Base-by-base conservation (phyloP, 53 echinoderm and acorn worm genomes). In the Temnopleurus reevesii region DNA sequence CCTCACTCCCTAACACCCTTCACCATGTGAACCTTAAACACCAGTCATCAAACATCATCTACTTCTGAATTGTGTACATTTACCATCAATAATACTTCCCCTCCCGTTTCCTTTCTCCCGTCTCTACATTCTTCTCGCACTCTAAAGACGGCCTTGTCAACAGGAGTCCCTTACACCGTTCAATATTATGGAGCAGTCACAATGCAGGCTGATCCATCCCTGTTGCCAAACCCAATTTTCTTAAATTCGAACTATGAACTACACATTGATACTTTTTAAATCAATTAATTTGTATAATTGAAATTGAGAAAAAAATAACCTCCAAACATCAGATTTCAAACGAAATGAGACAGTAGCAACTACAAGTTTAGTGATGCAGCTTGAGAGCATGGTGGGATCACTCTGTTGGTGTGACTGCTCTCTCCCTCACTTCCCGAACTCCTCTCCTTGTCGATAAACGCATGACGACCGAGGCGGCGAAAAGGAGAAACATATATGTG, bases 401-500 rank as follows among this genome's bases (percentile, higher is more conserved):
- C n/a, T n/a, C n/a, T n/a, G n/a, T 51, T 51, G 8, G 53, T 51
- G 53, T 51, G 9, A 51, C 53, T 51, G 53, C 53, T 51, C 53
- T 8, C 44, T 44, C 45, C 76, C 59, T 34, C 83, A 83, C 83
- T 55, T 57, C 38, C 17, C 18, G 18, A 33, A 35, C 83, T 56
- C 83, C 83, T 83, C n/a, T 83, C n/a, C 58, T 8, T 7, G 57
- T 83, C 83, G 57, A 83, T 83, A 23, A 34, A 25, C 36, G 33
- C 83, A 38, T 83, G 83, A 18, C 83, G n/a, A n/a, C n/a, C n/a
- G 35, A 83, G 43, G 83, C 24, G 55, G 58, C 33, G 58, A 83
- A 57, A 56, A 34, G 38, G 43, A 51, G 81, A 81, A 81, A 76
- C 76, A 76, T 76, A 76, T 76, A 76, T 76, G 45, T 81, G 53